Base-by-base conservation (phyloP, 2,113 vertebrate species). In the Thamnophis sirtalis region DNA sequence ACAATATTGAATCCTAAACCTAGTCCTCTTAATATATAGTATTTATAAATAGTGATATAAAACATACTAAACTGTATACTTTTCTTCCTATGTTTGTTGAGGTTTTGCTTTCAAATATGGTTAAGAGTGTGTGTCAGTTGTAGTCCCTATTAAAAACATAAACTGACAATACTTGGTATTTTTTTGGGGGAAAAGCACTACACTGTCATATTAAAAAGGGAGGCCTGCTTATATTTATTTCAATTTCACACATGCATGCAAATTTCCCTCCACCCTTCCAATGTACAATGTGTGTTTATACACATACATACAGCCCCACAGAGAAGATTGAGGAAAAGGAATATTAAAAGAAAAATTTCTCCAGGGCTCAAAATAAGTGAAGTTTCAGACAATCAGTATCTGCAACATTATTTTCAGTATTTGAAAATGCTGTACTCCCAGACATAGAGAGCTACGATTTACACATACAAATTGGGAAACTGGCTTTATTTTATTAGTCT, bases 101-200 rank as follows among this genome's bases (percentile, higher is more conserved):
- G 5, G 15, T 53, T 53, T n/a, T 87, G 86, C 50, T 87, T 51
- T 54, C 28, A 87, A 17, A 54, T 49, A 51, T 50, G 21, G 17
- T 50, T 50, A 24, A 49, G 48, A 84, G 33, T 80, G 43, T 43
- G 73, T 80, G 33, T 43, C 33, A 80, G 73, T 80, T 80, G 17
- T 80, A 80, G 38, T 80, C 33, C 17, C 33, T 9, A 43, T 80
- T 80, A 80, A 80, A 80, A 80, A 80, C 33, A 38, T 80, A 43
- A 80, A 80, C 17, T 80, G 68, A 38, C 68, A 80, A 80, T 80
- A 43, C 33, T 80, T 80, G 15, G 15, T 80, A 80, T 3, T 80
- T 33, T 68, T n/a, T 6, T 1, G 1, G 1, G 0, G 0, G 1
- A 1, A 9, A 43, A 22, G 73, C 33, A 80, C 17, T 38, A 80